These are phyloP conservation scores for Phalacrocorax pelagicus DNA, from an alignment of 2,113 vertebrate genomes.

Conservation along the genomic window DNA sequence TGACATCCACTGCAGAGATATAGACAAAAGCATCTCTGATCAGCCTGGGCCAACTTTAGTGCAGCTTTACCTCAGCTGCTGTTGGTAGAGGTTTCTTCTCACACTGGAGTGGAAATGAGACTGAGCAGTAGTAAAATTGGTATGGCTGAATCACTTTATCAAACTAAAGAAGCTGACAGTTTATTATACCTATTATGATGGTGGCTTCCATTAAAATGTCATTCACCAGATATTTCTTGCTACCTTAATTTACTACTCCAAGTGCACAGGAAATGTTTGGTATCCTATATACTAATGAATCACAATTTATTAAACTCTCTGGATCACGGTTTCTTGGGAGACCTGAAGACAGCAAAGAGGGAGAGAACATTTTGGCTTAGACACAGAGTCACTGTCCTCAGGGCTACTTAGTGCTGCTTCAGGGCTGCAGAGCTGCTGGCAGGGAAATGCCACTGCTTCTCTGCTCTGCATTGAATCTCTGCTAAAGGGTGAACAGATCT, in stretches of 20 bases:
- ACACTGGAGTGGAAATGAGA: background rate
- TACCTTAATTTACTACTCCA: background rate
- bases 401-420: background rate
- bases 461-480: background rate
- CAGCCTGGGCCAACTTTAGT: background rate
- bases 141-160: background rate
- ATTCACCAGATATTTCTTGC: background rate
- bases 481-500: background rate
- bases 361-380: background rate
- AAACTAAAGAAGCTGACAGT: background rate
- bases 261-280: background rate
- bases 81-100: background rate
- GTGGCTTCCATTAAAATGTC: background rate
- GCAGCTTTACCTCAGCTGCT: background rate
- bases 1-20: background rate
- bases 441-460: background rate
- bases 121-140: background rate
- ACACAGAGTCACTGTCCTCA: background rate
- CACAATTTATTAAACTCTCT: background rate
- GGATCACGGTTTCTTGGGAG: fast-evolving
- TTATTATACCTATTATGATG: background rate
- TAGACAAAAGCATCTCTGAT: background rate
- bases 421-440: background rate
- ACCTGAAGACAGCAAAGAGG: background rate
- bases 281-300: background rate